phyloP scores from a whole-genome alignment of 1,140 invertebrate genomes.

The Fopius arisanus region DNA sequence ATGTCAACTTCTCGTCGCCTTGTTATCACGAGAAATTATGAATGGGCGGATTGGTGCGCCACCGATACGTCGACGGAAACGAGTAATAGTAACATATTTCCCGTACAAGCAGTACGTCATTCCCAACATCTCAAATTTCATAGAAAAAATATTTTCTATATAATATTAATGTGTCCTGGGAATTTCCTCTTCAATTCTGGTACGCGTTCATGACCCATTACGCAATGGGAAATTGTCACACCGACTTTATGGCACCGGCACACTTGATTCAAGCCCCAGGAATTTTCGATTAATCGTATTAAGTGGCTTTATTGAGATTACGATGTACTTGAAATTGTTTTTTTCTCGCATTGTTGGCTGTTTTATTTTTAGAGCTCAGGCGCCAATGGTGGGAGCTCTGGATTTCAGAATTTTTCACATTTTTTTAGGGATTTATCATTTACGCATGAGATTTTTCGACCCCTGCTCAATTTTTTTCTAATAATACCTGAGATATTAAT shows the following conservation, averaged over 20 bases:
- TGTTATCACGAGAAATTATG: slow-evolving; percentile 43
- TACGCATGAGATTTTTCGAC: no score
- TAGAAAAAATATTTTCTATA: not conserved
- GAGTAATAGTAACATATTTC: slow-evolving; percentile 39
- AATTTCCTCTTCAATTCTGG: no score
- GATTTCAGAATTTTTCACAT: no score
- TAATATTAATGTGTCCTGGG: no score
- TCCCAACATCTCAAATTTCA: not conserved
- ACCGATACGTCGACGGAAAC: slow-evolving; percentile 35
- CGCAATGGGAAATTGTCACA: not conserved
- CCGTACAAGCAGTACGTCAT: slow-evolving; percentile 3
- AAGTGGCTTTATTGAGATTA: not conserved
- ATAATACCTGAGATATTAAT: no score
- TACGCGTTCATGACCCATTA: no score
- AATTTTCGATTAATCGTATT: not conserved
- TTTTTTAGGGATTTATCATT: no score
- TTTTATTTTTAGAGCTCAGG: not conserved
- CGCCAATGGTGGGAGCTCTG: no score
- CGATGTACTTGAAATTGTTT: not conserved
- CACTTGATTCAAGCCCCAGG: not conserved
- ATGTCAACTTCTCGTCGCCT: slow-evolving; percentile 22
- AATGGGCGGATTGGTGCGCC: slow-evolving; percentile 41
- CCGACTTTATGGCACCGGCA: not conserved
- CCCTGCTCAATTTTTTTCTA: no score
- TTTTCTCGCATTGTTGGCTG: not conserved